Evolutionary conservation across 2,113 vertebrate genomes (phyloP).

Genomic region (Deroptyus accipitrinus): DNA sequence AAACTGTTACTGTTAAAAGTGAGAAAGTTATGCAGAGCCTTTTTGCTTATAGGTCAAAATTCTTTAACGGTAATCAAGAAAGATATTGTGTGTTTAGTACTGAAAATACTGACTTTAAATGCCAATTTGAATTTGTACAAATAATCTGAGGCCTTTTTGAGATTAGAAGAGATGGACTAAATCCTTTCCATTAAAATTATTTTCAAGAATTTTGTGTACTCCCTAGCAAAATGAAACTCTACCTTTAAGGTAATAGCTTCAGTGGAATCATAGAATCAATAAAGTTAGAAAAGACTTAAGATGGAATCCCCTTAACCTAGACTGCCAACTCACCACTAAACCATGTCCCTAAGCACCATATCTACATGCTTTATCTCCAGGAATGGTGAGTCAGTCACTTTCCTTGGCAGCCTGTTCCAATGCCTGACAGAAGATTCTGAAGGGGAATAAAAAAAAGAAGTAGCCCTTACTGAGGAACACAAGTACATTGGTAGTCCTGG

Average conservation of each 20-base stretch:
- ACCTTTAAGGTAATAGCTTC: background rate
- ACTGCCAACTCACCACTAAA: background rate
- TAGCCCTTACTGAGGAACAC: background rate
- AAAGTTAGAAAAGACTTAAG: background rate
- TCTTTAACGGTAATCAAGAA: background rate
- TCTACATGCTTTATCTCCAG: background rate
- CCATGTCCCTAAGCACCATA: background rate
- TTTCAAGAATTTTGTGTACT: background rate
- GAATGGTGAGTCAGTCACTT: background rate
- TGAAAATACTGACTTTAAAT: background rate
- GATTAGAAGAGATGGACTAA: background rate
- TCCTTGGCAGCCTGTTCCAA: background rate
- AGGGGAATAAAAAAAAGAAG: background rate
- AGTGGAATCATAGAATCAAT: background rate
- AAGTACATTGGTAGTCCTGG: background rate
- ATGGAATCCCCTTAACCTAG: background rate
- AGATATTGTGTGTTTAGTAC: background rate
- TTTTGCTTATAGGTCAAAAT: background rate
- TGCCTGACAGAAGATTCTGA: background rate
- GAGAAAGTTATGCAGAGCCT: background rate
- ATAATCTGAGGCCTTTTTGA: background rate
- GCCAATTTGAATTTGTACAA: background rate
- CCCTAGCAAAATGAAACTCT: background rate
- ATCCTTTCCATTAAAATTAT: background rate
- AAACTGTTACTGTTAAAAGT: background rate